Conservation (phyloP, 37 sponge, comb jelly and placozoan species). For the Hormiphora californensis region DNA sequence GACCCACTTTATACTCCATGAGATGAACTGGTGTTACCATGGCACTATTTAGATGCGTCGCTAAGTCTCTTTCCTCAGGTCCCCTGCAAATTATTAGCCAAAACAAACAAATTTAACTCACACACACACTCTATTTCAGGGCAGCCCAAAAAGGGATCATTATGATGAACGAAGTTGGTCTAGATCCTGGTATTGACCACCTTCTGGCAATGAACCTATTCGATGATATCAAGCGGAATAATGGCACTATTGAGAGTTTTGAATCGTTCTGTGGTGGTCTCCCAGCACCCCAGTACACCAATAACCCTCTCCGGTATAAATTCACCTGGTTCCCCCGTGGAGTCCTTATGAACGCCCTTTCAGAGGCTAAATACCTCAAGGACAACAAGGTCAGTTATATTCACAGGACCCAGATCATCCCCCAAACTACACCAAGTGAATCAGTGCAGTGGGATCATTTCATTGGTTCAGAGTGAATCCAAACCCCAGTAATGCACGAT, state of each 20-base stretch:
- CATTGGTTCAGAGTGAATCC: too few relatives aligned
- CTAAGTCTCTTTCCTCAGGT: neutral
- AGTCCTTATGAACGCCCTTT: constrained; percentile 64
- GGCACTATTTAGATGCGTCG: too few relatives aligned
- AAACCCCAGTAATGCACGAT: neutral
- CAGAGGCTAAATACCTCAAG: constrained; percentile 70
- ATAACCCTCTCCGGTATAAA: constrained; percentile 92
- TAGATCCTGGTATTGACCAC: constrained; percentile 98
- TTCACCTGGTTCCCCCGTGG: constrained; percentile 93
- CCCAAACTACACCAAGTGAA: too few relatives aligned
- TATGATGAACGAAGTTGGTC: constrained; percentile 83
- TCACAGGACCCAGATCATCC: too few relatives aligned
- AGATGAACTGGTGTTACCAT: too few relatives aligned
- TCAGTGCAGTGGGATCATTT: too few relatives aligned
- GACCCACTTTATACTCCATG: too few relatives aligned
- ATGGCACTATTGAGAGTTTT: constrained; percentile 72
- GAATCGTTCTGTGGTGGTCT: constrained; percentile 60
- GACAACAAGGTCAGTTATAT: constrained; percentile 74
- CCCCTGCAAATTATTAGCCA: neutral
- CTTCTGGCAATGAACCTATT: constrained; percentile 88
- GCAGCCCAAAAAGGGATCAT: constrained; percentile 67
- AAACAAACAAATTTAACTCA: neutral
- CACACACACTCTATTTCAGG: neutral
- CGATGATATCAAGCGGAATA: constrained; percentile 67
- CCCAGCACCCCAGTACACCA: constrained; percentile 74